These are phyloP conservation scores for Falcaria lacertinaria DNA, from an alignment of 2,888 invertebrate species.

Conservation along the genomic window DNA sequence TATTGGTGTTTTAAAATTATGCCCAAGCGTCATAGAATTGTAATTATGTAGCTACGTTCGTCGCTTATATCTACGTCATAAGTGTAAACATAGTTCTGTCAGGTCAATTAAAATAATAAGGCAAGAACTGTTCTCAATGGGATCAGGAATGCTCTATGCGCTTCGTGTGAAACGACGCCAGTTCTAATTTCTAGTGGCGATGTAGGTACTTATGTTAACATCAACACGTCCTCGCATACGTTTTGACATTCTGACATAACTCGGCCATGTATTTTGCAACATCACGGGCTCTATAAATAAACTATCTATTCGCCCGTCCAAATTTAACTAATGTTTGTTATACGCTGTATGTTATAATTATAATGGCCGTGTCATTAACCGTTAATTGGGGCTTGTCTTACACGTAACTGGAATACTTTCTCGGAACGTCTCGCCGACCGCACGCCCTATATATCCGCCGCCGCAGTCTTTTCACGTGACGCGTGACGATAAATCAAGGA, in stretches of 20 bases:
- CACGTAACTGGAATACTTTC: constrained; percentile 31
- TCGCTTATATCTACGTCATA: too few relatives aligned
- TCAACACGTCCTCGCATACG: constrained; percentile 27
- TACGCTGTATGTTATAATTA: constrained; percentile 57
- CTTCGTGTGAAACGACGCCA: constrained; percentile 23
- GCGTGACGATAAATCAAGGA: constrained; percentile 51
- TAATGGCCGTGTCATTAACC: constrained; percentile 71
- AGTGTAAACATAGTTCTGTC: not conserved
- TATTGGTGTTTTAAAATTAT: too few relatives aligned
- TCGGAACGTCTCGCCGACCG: constrained; percentile 17
- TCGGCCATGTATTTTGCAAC: constrained; percentile 74
- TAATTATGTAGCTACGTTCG: too few relatives aligned
- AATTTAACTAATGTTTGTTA: constrained; percentile 66
- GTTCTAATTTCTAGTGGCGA: constrained; percentile 23
- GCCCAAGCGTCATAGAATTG: too few relatives aligned
- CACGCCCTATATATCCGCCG: constrained; percentile 22
- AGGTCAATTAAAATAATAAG: not conserved
- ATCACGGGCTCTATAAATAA: constrained; percentile 61
- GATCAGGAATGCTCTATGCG: constrained; percentile 8
- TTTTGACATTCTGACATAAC: constrained; percentile 65
- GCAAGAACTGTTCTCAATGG: not conserved
- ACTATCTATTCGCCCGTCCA: constrained; percentile 51
- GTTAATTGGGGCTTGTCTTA: constrained; percentile 63
- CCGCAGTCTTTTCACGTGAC: constrained; percentile 26
- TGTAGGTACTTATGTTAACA: constrained; percentile 13